Evolutionary conservation across 2,888 invertebrate species (phyloP), one percentile per base, ranked within the genome.

Genomic region (Cephus pulcher): DNA sequence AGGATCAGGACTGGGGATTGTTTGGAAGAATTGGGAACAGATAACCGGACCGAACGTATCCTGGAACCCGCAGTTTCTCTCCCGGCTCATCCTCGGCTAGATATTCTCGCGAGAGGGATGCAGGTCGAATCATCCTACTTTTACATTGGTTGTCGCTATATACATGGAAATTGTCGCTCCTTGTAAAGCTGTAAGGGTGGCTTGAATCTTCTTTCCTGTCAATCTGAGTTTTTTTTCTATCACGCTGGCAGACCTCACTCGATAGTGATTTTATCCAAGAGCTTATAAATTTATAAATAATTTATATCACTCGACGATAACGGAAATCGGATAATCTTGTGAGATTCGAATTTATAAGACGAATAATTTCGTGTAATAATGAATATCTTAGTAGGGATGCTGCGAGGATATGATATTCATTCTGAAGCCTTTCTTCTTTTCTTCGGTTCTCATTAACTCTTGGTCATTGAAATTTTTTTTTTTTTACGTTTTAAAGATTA

Each of bases 1-100:
- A 84, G 84, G 83, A 86, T 86, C 85, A 83, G 82, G 81, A 84
- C 80, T 78, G 81, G 79, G 84, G 80, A 84, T 86, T 86, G 86
- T 85, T 87, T 80, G 82, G 81, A 84, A 85, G 86, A 87, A 86
- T 87, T 80, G 83, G 79, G 82, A 84, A 84, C 80, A 82, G 84
- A 87, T 87, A 85, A 86, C 85, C 85, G 86, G 84, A 81, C 80
- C 82, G 79, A 79, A 81, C 79, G 74, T 71, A 33, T 34, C 76
- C 79, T 79, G 82, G 80, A 70, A 76, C 76, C 56, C 79, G 35
- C 68, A 75, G 75, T 79, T 79, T 69, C 75, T 68, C 30, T 69
- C 69, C 80, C 76, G 75, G 76, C 80, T 74, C 82, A 74, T 75
- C 75, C 75, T 73, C 70, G 56, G 23, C 56, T 9, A 9, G 23